These are phyloP conservation scores for Nycticebus coucang DNA, from an alignment of 2,113 vertebrate genomes.

Conservation along the genomic window DNA sequence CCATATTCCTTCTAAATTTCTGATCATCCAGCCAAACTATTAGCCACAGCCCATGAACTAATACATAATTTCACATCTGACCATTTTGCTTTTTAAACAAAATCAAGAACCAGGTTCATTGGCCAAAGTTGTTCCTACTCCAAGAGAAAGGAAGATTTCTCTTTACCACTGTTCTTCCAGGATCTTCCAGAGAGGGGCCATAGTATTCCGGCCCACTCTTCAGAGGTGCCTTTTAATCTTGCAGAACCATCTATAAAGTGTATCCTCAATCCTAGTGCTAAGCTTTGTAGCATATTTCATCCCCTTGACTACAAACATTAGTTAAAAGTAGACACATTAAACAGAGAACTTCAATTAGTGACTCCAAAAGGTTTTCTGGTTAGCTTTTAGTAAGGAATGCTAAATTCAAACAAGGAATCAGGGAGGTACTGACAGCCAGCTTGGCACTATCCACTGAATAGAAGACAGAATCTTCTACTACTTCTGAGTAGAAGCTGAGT, in stretches of 20 bases:
- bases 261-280: fast-evolving
- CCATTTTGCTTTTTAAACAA: not conserved
- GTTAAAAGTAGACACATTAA: not conserved
- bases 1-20: too few relatives aligned
- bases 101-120: not conserved
- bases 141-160: not conserved
- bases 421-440: not conserved
- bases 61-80: not conserved
- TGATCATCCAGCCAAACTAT: not conserved
- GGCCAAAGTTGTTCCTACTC: not conserved
- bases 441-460: not conserved
- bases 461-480: not conserved
- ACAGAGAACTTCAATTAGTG: not conserved
- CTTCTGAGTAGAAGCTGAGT: not conserved
- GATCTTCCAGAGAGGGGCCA: not conserved
- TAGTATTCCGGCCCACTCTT: too few relatives aligned
- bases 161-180: not conserved
- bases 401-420: not conserved
- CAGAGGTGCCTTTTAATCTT: not conserved
- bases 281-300: not conserved
- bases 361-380: not conserved
- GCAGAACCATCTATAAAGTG: not conserved
- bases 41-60: not conserved
- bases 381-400: not conserved
- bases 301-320: not conserved